Evolutionary conservation across 2,888 invertebrate genomes (phyloP).

Genomic region (Belgica antarctica): DNA sequence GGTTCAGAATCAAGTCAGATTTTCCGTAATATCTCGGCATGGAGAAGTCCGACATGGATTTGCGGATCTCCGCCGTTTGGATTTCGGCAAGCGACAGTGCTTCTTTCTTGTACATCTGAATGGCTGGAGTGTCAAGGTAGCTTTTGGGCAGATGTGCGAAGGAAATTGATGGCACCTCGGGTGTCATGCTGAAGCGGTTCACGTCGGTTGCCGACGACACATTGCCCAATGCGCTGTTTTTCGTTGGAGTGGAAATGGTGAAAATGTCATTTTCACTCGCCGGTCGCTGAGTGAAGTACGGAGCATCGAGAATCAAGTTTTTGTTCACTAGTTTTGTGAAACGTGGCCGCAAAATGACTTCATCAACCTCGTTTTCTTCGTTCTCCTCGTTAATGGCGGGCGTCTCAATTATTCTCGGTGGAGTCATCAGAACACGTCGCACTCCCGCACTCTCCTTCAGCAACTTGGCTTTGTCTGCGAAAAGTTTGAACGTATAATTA

Average conservation of each 20-base stretch:
- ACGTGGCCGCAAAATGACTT: constrained; percentile 45
- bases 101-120: constrained; percentile 54
- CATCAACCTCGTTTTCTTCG: constrained; percentile 44
- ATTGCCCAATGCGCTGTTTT: neutral
- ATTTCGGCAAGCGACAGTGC: constrained; percentile 55
- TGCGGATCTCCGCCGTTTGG: constrained; percentile 57
- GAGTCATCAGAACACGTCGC: constrained; percentile 47
- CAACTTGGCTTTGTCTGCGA: neutral
- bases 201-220: constrained; percentile 33
- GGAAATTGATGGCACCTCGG: constrained; percentile 56
- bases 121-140: constrained; percentile 54
- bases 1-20: constrained; percentile 51
- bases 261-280: constrained; percentile 55
- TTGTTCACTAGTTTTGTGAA: constrained; percentile 45
- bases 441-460: neutral
- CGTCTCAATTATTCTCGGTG: constrained; percentile 49
- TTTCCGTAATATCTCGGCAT: constrained; percentile 64
- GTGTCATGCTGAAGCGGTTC: constrained; percentile 55
- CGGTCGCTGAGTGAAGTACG: constrained; percentile 51
- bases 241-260: constrained; percentile 50
- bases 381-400: constrained; percentile 51
- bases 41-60: constrained; percentile 59
- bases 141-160: constrained; percentile 54
- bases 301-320: constrained; percentile 47
- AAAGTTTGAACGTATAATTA: too few species aligned